Evolutionary conservation across 2,888 invertebrate species (phyloP), one percentile per base, ranked within the genome.

Genomic region (Cerceris rybyensis): DNA sequence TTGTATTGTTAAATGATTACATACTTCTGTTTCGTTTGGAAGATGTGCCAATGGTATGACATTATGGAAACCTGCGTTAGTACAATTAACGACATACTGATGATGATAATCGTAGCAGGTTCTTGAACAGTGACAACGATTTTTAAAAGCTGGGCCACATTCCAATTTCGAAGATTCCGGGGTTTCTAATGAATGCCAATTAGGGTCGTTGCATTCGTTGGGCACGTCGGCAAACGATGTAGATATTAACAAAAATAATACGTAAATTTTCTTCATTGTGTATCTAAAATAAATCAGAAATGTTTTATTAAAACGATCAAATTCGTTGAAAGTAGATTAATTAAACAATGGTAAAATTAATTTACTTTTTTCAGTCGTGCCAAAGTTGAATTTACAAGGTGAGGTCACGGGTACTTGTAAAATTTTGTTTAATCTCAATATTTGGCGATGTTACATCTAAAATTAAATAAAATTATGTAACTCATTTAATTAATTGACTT

Each of bases 41-140:
- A 96, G 93, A 67, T 93, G 93, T 83, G 94, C 92, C 16, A 96
- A 91, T 83, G 96, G 94, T 14, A 93, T 92, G 0, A 95, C 94
- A 77, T 94, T 93, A 0, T 88, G 93, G 84, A 96, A 95, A 1
- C 94, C 94, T 0, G 94, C 92, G 86, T 95, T 93, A 0, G 96
- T 96, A 89, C 96, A 96, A 90, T 96, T 96, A 0, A 96, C 96
- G 8, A 96, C 93, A 83, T 94, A 96, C 79, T 93, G 93, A 60
- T 92, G 88, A 8, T 87, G 83, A 9, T 93, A 91, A 67, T 94
- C 94, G 88, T 94, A 94, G 70, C 93, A 92, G 50, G 93, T 92
- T 60, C 88, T 91, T 14, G 94, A 94, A 86, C 96, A 96, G 59
- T 89, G 89, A 87, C 96, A 96, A 78, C 93, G 92, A 17, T 90